Base-by-base conservation (phyloP, 2,797 vertebrate species). In the Emys orbicularis region DNA sequence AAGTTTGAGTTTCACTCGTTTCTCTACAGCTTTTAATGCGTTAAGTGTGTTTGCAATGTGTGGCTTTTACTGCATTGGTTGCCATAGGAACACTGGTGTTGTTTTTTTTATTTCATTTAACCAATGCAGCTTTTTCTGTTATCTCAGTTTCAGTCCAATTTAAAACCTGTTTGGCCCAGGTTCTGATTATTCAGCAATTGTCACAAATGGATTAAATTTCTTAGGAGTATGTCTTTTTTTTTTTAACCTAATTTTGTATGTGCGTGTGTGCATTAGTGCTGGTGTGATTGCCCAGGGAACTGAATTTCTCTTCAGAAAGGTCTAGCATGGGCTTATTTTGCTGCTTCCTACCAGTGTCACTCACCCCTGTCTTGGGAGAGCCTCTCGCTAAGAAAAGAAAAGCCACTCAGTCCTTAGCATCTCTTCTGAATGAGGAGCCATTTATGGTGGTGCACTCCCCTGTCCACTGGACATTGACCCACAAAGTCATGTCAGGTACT, bases 41-140 rank as follows among this genome's bases (percentile, higher is more conserved):
- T 90, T 94, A 92, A 94, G 34, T 1, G 76, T 74, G 79, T 76
- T 84, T 94, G 83, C 2, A 9, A 8, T 88, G 87, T 79, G 79
- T 93, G 91, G 92, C 56, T 96, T 34, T 83, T 37, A 5, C 86
- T 95, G 81, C 87, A 87, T 31, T 1, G 18, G 96, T 96, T 96
- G 95, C 95, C 96, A 96, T 97, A 96, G 96, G 95, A 97, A 97
- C 95, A 74, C 87, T 54, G n/a, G 91, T 81, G 95, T 50, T 81
- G 88, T 95, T 95, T 84, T 91, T 88, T 84, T 95, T 93, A 50
- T 50, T 50, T 82, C 88, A 95, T 95, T 90, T 68, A 94, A 76
- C 82, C 50, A 76, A 68, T 84, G 53, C 57, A 47, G 31, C 15
- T 7, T 52, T 6, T 47, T 47, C 47, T 29, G 19, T 81, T 87